Base-by-base conservation (phyloP, 1,140 invertebrate genomes). In the Ceratitis capitata region DNA sequence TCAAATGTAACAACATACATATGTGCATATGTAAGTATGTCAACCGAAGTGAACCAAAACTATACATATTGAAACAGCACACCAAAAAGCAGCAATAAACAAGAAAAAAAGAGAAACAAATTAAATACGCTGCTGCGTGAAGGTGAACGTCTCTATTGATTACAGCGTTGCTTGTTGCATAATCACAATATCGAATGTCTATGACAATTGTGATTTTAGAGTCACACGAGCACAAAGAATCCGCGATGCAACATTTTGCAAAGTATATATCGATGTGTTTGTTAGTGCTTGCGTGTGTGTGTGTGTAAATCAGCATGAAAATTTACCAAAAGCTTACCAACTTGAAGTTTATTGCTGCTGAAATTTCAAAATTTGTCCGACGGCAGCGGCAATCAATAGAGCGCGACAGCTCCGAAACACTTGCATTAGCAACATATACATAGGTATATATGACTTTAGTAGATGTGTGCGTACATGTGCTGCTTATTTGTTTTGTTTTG, bases 331-430 rank as follows among this genome's bases (percentile, higher is more conserved):
- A 45, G 58, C 16, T 53, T 61, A 69, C 86, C 87, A 90, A 89
- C 86, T 88, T 89, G 89, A 89, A 89, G 89, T 89, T 89, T 89
- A 90, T 89, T 89, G 88, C 89, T 89, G 88, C 84, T 87, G 10
- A 78, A n/a, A 45, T 78, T 42, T 35, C 39, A 39, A 2, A 74
- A 74, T 42, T 4, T n/a, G 16, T 23, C 39, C 10, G 45, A n/a
- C 23, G 88, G 88, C 87, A 88, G 88, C 87, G 53, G 53, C 85
- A 87, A 19, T 9, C 39, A 45, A 78, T 45, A 78, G n/a, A 56
- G 51, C 51, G 14, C 51, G 23, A 56, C 51, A 47, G 12, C 45
- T 6, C 5, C 45, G 12, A n/a, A n/a, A n/a, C n/a, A n/a, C n/a
- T n/a, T n/a, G n/a, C n/a, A n/a, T n/a, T n/a, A n/a, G n/a, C n/a